These are phyloP conservation scores for Zaprionus camerounensis DNA, from an alignment of 1,140 invertebrate genomes.

Conservation along the genomic window DNA sequence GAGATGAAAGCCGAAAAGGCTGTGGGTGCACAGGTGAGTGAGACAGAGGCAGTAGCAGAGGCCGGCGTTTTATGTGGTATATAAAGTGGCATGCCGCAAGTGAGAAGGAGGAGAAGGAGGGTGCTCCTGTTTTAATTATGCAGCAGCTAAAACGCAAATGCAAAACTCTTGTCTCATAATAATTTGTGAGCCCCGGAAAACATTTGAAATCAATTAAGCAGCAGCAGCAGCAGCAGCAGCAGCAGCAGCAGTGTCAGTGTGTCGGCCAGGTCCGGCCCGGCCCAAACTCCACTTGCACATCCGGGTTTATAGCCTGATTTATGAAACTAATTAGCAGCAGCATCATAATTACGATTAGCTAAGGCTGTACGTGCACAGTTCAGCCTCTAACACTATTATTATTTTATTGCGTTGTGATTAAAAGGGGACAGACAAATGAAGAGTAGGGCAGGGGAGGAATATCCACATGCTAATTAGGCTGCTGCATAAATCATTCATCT, in stretches of 20 bases:
- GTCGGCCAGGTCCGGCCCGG: not conserved
- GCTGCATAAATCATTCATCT: slow-evolving; percentile 47
- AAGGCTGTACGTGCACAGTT: not conserved
- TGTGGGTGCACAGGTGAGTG: slow-evolving; percentile 28
- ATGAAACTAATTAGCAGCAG: slow-evolving; percentile 74
- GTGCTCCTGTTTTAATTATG: slow-evolving; percentile 61
- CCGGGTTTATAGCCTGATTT: slow-evolving; percentile 70
- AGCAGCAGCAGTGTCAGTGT: not conserved
- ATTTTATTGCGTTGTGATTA: slow-evolving; percentile 30
- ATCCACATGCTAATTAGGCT: slow-evolving; percentile 24
- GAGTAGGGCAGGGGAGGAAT: not conserved
- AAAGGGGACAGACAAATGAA: not conserved
- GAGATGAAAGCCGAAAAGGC: slow-evolving; percentile 45
- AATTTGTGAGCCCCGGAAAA: slow-evolving; percentile 52
- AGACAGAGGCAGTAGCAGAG: not conserved
- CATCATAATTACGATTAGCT: slow-evolving; percentile 41
- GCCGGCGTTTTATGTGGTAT: slow-evolving; percentile 25
- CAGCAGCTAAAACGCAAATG: slow-evolving; percentile 61
- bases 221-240: slow-evolving; percentile 7
- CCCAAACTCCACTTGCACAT: slow-evolving; percentile 18
- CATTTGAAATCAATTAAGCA: slow-evolving; percentile 73
- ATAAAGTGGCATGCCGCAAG: slow-evolving; percentile 53
- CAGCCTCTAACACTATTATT: slow-evolving; percentile 26
- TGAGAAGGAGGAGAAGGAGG: not conserved
- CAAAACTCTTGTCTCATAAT: slow-evolving; percentile 67